Evolutionary conservation across 2,888 invertebrate species (phyloP).

Genomic region (Nezara viridula): DNA sequence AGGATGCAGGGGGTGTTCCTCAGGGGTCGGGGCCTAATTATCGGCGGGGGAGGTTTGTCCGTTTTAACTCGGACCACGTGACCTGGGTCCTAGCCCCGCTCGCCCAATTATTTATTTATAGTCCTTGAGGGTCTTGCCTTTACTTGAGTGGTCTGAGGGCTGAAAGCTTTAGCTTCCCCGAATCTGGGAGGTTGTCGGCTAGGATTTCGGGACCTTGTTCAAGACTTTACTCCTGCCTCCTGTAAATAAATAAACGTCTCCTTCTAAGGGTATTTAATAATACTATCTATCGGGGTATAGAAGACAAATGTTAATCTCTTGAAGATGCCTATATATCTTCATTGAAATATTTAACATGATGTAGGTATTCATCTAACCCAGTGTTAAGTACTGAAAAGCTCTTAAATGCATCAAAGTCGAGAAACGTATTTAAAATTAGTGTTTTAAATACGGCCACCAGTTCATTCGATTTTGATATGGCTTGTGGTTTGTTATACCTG

Average conservation of each 20-base stretch:
- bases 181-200: background rate
- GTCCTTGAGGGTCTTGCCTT: conserved; percentile 52
- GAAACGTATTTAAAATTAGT: too few relatives aligned
- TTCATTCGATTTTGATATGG: too few relatives aligned
- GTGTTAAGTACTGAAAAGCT: too few relatives aligned
- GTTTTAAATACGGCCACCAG: too few relatives aligned
- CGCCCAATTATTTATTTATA: conserved; percentile 54
- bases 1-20: conserved; percentile 32
- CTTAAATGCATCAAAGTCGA: too few relatives aligned
- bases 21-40: conserved; percentile 50
- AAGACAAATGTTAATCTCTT: too few relatives aligned
- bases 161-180: conserved; percentile 3
- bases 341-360: too few relatives aligned
- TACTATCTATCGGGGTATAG: too few relatives aligned
- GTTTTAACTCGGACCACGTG: conserved; percentile 58
- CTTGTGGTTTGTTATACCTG: too few relatives aligned
- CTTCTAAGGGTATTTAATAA: too few relatives aligned
- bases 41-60: conserved; percentile 52
- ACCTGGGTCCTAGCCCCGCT: conserved; percentile 53
- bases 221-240: background rate
- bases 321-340: too few relatives aligned
- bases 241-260: background rate
- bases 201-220: background rate
- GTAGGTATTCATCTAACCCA: too few relatives aligned
- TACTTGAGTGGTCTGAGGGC: conserved; percentile 25